Percentiles rank a stretch among this genome's conserved stretches.
These are phyloP conservation scores for Mercenaria mercenaria DNA, from an alignment of 1,140 invertebrate species.

Conservation along the genomic window DNA sequence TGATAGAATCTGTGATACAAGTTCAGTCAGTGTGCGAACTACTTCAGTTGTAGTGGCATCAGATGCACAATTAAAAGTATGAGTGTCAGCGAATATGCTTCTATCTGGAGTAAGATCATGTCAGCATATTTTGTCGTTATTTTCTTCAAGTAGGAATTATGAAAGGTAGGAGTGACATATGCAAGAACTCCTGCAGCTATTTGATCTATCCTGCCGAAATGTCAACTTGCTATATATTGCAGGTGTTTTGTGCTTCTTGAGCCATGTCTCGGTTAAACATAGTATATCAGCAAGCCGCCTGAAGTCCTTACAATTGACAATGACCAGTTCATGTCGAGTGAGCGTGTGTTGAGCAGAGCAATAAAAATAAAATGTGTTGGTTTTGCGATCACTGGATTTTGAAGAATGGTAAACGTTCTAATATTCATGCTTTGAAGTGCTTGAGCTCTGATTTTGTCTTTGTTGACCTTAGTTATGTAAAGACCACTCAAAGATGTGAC, in stretches of 20 bases:
- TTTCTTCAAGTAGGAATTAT: neutral
- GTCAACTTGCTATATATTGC: neutral
- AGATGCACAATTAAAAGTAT: neutral
- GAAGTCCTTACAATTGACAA: neutral
- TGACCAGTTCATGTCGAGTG: neutral
- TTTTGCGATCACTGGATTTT: constrained; percentile 2
- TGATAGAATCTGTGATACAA: neutral
- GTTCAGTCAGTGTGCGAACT: neutral
- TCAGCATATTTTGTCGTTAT: neutral
- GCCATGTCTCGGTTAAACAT: constrained; percentile 41
- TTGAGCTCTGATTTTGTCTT: neutral
- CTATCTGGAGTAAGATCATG: neutral
- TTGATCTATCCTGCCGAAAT: neutral
- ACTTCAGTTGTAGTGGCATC: neutral
- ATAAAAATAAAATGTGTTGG: neutral
- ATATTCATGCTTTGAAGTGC: neutral
- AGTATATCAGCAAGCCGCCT: neutral
- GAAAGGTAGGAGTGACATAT: neutral
- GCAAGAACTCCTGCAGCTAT: constrained; percentile 40
- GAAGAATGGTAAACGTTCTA: neutral
- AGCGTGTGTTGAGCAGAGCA: neutral
- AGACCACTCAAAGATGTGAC: constrained; percentile 26
- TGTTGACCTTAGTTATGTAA: constrained; percentile 5
- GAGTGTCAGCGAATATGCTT: neutral
- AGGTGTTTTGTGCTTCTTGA: neutral